Evolutionary conservation across 1,140 invertebrate genomes (phyloP).

Genomic region (Frieseomelitta varia): DNA sequence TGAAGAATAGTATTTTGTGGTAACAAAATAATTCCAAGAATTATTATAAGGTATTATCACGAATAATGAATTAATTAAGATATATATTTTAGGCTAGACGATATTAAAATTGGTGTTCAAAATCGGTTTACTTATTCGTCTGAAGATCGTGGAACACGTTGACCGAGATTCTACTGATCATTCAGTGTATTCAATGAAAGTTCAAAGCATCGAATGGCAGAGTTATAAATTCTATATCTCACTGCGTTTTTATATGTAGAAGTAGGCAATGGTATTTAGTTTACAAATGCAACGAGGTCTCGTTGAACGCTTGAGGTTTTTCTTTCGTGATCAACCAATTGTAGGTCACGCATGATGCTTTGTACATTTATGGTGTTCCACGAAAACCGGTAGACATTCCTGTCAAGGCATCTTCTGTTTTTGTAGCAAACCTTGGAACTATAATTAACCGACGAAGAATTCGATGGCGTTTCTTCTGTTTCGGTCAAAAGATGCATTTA

Average conservation of each 20-base stretch:
- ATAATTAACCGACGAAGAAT: constrained; percentile 35
- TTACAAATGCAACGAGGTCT: constrained; percentile 26
- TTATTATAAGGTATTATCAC: too few relatives aligned
- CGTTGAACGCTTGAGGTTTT: background rate
- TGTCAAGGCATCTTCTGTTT: constrained; percentile 40
- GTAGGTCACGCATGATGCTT: constrained; percentile 17
- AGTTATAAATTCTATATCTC: background rate
- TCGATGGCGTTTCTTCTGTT: background rate
- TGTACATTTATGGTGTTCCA: constrained; percentile 39
- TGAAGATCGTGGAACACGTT: background rate
- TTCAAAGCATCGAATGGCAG: background rate
- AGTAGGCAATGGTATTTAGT: background rate
- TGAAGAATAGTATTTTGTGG: too few relatives aligned
- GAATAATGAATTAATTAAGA: too few relatives aligned
- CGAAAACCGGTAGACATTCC: constrained; percentile 45
- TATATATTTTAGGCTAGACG: background rate
- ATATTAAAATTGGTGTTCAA: too few relatives aligned
- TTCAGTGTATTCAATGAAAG: background rate
- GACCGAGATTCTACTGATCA: background rate
- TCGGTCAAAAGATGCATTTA: background rate
- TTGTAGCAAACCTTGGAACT: constrained; percentile 35
- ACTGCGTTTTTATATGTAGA: background rate
- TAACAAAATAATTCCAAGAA: too few relatives aligned
- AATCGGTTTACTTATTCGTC: background rate
- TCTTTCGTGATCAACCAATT: constrained; percentile 26